Evolutionary conservation across 2,797 vertebrate species (phyloP).

Genomic region (Pterois miles): DNA sequence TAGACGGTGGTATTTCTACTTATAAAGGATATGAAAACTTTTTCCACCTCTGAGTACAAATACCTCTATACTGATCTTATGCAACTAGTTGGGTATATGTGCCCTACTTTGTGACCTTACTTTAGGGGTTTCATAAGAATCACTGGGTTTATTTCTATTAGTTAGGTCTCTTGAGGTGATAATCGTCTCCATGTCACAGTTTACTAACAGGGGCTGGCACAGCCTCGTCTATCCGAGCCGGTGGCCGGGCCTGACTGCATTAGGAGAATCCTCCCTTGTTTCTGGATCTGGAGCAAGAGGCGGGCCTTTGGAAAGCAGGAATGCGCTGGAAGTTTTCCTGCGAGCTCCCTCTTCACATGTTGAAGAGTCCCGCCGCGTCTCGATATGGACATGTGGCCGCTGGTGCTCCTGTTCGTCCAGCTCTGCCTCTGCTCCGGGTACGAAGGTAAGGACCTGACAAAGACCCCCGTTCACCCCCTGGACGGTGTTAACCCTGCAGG

Average conservation of each 20-base stretch:
- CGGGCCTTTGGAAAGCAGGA: conserved; percentile 79
- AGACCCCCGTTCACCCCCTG: background rate
- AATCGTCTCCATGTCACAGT: conserved; percentile 17
- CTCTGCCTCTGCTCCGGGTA: conserved; percentile 76
- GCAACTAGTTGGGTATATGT: background rate
- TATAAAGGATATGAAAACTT: background rate
- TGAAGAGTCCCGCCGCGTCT: conserved; percentile 58
- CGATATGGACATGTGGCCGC: conserved; percentile 81
- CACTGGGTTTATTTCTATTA: background rate
- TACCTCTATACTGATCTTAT: background rate
- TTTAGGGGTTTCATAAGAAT: background rate
- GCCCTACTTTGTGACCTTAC: background rate
- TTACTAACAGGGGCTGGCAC: conserved; percentile 28
- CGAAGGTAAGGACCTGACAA: conserved; percentile 78
- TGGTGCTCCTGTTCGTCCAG: conserved; percentile 75
- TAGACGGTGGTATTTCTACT: background rate
- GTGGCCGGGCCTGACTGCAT: conserved; percentile 41
- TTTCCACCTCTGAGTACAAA: background rate
- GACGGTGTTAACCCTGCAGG: background rate
- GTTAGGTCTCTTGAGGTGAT: background rate
- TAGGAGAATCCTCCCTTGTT: conserved; percentile 79
- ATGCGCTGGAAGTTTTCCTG: conserved; percentile 79
- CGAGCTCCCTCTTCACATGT: conserved; percentile 65
- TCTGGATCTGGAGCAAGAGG: conserved; percentile 78
- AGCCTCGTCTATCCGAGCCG: background rate